Base-by-base conservation (phyloP, 2,797 vertebrate genomes). In the Adelosebastes latens region DNA sequence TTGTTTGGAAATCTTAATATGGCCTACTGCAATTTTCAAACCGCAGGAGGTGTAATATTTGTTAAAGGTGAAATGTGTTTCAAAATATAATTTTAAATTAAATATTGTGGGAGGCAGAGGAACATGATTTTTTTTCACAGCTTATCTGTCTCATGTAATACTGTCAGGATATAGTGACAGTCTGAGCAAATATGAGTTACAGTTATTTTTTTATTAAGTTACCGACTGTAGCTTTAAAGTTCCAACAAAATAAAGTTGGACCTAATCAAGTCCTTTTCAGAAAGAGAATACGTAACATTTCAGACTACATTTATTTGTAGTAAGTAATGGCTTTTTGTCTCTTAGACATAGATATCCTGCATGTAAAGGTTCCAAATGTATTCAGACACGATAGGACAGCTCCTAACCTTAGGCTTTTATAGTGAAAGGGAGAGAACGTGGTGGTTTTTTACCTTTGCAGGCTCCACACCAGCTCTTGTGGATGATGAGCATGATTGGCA, bases 381-480 rank as follows among this genome's bases (percentile, higher is more conserved):
- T 27, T 74, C 10, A 25, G 25, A 39, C 5, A 4, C 2, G 9
- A 75, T 39, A 2, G 27, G 11, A 22, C 31, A 18, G 29, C 1
- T 49, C 29, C 14, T 22, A 9, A 56, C 46, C 9, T 27, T 18
- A 67, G 16, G 8, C 46, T n/a, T 62, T 24, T 24, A 11, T 1
- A 22, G n/a, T 42, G 13, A 25, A 59, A 39, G 24, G 8, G 6
- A 14, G 53, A 29, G 39, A 49, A n/a, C 0, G 3, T 1, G 27
- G 5, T 84, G 25, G 11, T 84, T 87, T 88, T 92, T 88, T 92
- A 99, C 99, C 98, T 98, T 99, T 99, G 94, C 99, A 99, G 86
- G 99, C 98, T 85, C 98, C 98, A 94, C 99, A 99, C 99, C 99
- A 99, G 64, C 95, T 99, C 91, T 99, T 99, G 90, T 99, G 99